These are phyloP conservation scores for cattle (Bos taurus) DNA, from an alignment of 2,113 vertebrate genomes.

Conservation along the genomic window DNA sequence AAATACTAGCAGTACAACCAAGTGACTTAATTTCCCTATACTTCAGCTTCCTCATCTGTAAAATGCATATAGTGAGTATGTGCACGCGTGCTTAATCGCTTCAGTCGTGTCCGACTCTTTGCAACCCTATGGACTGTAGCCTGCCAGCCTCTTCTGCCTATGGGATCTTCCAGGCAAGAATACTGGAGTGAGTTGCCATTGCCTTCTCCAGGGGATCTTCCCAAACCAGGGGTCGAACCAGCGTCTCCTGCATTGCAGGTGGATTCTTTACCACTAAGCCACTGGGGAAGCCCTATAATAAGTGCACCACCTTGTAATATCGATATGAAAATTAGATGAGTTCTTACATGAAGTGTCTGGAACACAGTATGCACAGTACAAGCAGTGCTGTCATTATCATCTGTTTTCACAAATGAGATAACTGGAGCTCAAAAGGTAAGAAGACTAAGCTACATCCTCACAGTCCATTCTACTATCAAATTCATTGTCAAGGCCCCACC, in stretches of 20 bases:
- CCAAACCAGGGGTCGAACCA: not conserved
- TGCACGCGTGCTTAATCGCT: rapidly evolving
- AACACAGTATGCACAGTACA: not conserved
- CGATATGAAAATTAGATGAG: not conserved
- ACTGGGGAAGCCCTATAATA: not conserved
- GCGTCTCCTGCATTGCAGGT: not conserved
- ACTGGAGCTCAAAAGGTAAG: not conserved
- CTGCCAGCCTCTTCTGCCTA: not conserved
- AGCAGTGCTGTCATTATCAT: not conserved
- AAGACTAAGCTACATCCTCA: not conserved
- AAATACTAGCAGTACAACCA: not conserved
- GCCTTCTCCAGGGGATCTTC: not conserved
- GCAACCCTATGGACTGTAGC: not conserved
- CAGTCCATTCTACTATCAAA: not conserved
- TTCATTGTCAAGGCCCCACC: not conserved
- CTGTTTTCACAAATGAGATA: not conserved
- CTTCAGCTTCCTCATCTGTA: not conserved
- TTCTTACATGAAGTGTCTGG: not conserved
- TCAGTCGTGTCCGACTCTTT: not conserved
- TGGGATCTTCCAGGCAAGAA: not conserved
- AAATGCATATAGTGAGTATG: not conserved
- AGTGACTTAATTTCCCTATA: not conserved
- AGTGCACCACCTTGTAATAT: not conserved
- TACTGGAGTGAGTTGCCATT: not conserved
- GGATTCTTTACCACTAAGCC: not conserved